These are phyloP conservation scores for Pammene aurita DNA, from an alignment of 2,888 invertebrate species.

Conservation along the genomic window DNA sequence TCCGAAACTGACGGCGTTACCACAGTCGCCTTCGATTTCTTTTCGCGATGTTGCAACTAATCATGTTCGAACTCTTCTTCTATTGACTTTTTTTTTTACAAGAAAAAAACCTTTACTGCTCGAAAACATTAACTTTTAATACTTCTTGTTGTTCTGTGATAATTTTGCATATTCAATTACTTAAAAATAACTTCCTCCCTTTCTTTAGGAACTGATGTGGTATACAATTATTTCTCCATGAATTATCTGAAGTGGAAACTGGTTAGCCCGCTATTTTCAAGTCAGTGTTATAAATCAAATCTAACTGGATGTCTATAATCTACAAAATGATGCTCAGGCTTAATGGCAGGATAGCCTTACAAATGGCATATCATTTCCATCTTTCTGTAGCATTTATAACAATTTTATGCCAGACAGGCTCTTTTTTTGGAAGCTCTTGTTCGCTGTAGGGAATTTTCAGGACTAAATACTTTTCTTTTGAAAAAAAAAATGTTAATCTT, in stretches of 20 bases:
- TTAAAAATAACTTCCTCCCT: not conserved
- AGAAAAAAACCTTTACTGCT: not conserved
- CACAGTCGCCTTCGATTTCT: constrained; percentile 13
- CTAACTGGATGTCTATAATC: constrained; percentile 8
- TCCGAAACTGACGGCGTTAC: constrained; percentile 23
- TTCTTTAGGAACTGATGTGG: not conserved
- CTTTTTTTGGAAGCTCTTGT: not conserved
- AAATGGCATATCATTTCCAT: not conserved
- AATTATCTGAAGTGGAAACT: not conserved
- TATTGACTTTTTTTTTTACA: not conserved
- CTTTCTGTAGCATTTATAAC: not conserved
- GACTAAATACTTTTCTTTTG: too few species aligned
- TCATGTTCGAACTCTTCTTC: not conserved
- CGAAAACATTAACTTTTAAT: not conserved
- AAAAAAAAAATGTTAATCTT: too few species aligned
- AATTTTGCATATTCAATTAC: not conserved
- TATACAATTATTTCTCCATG: constrained; percentile 5
- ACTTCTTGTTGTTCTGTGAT: too few species aligned
- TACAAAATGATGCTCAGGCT: constrained; percentile 3
- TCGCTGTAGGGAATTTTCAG: not conserved
- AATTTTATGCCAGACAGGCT: not conserved
- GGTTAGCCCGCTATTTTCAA: constrained; percentile 5
- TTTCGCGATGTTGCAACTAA: constrained; percentile 21
- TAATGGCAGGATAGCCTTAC: not conserved
- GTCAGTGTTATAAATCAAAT: constrained; percentile 19